phyloP scores from a whole-genome alignment of 2,888 invertebrate species.

The Zaprionus lineosus region DNA sequence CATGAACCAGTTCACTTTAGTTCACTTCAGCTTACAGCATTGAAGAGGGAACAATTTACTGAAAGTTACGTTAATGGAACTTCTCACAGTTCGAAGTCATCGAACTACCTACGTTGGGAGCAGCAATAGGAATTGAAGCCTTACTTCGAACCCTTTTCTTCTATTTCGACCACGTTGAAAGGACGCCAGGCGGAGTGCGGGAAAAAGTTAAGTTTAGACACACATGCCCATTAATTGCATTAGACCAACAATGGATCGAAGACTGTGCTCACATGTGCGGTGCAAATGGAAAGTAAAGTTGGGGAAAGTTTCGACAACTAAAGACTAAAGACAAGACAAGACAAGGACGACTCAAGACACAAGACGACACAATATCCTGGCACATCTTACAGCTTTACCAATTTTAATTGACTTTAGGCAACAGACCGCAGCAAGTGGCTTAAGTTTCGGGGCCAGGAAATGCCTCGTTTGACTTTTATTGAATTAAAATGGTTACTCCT shows the following conservation, averaged over 20 bases:
- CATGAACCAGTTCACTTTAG: no score
- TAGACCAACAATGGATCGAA: slow-evolving; percentile 55
- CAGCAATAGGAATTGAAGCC: not conserved
- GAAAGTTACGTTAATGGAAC: no score
- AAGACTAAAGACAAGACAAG: slow-evolving; percentile 25
- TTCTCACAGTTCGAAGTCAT: not conserved
- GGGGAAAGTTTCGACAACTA: slow-evolving; percentile 53
- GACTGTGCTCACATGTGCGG: slow-evolving; percentile 29
- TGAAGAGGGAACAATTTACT: no score
- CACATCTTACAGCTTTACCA: slow-evolving; percentile 33
- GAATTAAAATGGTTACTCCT: slow-evolving; percentile 63
- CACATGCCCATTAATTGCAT: slow-evolving; percentile 62
- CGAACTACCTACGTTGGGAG: not conserved
- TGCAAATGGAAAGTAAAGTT: slow-evolving; percentile 16
- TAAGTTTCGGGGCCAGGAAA: slow-evolving; percentile 49
- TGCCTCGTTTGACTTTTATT: slow-evolving; percentile 73
- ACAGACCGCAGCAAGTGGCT: slow-evolving; percentile 55
- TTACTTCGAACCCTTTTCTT: slow-evolving; percentile 21
- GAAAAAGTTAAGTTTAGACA: slow-evolving; percentile 38
- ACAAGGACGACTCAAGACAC: slow-evolving; percentile 39
- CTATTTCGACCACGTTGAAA: not conserved
- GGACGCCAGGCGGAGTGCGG: no score
- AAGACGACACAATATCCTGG: slow-evolving; percentile 2
- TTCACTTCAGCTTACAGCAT: no score
- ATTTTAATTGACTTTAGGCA: slow-evolving; percentile 76